Evolutionary conservation across 2,888 invertebrate species (phyloP).

Genomic region (Drosophila pseudotalamancana): DNA sequence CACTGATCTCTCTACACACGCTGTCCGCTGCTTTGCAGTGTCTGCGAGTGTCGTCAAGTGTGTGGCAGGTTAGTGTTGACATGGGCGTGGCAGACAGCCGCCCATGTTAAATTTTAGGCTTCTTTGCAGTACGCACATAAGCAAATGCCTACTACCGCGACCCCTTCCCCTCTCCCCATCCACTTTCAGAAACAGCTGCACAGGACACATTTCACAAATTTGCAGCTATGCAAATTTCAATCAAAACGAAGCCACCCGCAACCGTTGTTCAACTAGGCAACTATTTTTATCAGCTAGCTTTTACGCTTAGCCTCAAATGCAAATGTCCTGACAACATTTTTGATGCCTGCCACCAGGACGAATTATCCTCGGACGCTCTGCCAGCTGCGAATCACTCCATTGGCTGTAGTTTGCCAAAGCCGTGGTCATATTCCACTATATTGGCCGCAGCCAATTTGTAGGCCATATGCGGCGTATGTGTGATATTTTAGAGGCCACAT

Average conservation of each 20-base stretch:
- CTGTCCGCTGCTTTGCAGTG: constrained; percentile 1
- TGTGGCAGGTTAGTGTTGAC: constrained; percentile 48
- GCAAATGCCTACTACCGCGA: neutral
- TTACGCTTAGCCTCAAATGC: constrained; percentile 43
- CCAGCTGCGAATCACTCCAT: constrained; percentile 43
- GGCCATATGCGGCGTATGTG: constrained; percentile 27
- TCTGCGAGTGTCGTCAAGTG: constrained; percentile 59
- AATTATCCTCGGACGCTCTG: constrained; percentile 24
- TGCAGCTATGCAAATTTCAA: constrained; percentile 66
- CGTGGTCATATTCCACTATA: constrained; percentile 9
- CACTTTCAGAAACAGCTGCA: constrained; percentile 18
- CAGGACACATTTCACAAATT: constrained; percentile 42
- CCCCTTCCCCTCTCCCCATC: neutral
- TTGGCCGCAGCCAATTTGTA: constrained; percentile 44
- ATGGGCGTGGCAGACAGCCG: constrained; percentile 28
- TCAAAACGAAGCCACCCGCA: constrained; percentile 38
- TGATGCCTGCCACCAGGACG: constrained; percentile 23
- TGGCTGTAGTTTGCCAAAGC: neutral
- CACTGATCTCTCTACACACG: neutral
- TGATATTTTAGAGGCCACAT: constrained; percentile 39
- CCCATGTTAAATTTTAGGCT: constrained; percentile 39
- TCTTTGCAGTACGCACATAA: constrained; percentile 18
- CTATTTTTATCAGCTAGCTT: constrained; percentile 52
- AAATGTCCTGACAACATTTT: constrained; percentile 49
- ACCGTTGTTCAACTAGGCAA: constrained; percentile 47